A percentile compares a stretch with the other conserved stretches of the same genome.
Evolutionary conservation across 2,113 vertebrate genomes (phyloP).

Genomic region (Pterocles gutturalis): DNA sequence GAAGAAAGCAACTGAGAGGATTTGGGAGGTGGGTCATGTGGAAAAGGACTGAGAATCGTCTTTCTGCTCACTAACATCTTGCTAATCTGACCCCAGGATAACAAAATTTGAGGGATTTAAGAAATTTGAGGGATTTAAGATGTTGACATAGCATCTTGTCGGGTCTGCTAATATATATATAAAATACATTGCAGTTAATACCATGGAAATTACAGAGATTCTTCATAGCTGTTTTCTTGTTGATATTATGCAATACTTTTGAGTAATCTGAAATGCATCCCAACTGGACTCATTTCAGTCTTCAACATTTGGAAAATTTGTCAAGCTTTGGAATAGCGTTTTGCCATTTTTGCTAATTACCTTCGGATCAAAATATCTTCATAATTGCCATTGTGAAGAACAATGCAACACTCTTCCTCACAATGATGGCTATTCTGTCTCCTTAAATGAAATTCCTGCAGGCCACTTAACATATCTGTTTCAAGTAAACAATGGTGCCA

Average conservation of each 20-base stretch:
- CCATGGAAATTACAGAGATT: background rate
- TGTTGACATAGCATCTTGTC: background rate
- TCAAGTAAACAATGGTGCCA: constrained; percentile 28
- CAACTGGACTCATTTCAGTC: background rate
- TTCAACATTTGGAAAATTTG: background rate
- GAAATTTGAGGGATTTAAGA: background rate
- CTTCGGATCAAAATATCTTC: background rate
- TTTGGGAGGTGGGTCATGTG: background rate
- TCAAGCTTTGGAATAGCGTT: background rate
- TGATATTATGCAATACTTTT: constrained; percentile 7
- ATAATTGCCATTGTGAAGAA: background rate
- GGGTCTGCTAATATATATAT: background rate
- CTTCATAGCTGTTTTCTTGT: background rate
- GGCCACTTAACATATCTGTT: background rate
- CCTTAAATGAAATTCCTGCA: background rate
- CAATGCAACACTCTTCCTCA: constrained; percentile 2
- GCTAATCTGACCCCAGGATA: background rate
- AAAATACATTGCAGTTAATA: background rate
- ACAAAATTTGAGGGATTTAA: background rate
- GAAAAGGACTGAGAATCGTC: background rate
- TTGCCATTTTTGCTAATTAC: constrained; percentile 9
- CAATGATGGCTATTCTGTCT: background rate
- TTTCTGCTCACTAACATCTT: background rate
- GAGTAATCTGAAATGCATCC: constrained; percentile 1
- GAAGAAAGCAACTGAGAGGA: background rate